Evolutionary conservation across 2,888 invertebrate species (phyloP).

Genomic region (Conomelus anceps): DNA sequence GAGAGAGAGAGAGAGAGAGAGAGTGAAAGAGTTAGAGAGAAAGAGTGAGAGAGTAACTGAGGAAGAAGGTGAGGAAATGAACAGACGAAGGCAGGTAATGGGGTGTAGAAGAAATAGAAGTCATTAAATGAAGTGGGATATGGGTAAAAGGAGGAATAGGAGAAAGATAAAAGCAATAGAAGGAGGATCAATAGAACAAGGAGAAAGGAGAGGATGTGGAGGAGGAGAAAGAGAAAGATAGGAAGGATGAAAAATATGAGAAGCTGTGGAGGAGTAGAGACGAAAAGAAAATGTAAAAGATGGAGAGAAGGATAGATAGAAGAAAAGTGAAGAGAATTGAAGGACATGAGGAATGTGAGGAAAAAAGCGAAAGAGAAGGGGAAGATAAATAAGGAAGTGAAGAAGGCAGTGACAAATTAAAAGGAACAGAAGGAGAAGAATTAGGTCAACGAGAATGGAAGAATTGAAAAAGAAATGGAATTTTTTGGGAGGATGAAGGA

Average conservation of each 20-base stretch:
- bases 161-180: not conserved
- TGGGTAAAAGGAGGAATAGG: not conserved
- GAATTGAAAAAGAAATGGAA: no score
- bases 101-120: no score
- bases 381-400: no score
- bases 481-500: no score
- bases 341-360: not conserved
- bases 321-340: not conserved
- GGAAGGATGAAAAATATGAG: not conserved
- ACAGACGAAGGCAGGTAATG: no score
- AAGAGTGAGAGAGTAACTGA: no score
- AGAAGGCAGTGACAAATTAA: not conserved
- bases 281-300: not conserved
- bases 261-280: not conserved
- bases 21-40: no score
- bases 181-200: not conserved
- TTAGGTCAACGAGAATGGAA: no score
- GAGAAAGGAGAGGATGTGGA: not conserved
- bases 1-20: no score
- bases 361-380: not conserved
- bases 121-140: no score
- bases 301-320: not conserved
- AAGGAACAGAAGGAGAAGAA: not conserved
- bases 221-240: not conserved
- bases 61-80: no score